Percentiles rank a stretch among this genome's conserved stretches.
These are phyloP conservation scores for Pseudococcus jackbeardsleyi DNA, from an alignment of 2,888 invertebrate genomes.

Conservation along the genomic window DNA sequence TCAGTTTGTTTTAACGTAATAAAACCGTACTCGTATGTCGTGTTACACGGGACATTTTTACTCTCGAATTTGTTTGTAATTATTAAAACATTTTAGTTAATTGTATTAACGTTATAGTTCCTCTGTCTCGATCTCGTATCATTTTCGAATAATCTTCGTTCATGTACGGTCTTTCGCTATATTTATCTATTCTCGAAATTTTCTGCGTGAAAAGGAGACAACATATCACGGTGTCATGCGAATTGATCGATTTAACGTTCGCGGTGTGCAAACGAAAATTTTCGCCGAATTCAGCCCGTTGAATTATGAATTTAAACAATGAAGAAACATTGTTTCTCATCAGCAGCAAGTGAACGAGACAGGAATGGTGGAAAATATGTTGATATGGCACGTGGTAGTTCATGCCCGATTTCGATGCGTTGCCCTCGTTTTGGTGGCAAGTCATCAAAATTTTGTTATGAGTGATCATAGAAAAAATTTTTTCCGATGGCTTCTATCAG, in stretches of 20 bases:
- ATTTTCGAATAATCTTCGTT: slow-evolving; percentile 11
- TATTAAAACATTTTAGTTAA: slow-evolving; percentile 44
- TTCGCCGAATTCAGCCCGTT: background rate
- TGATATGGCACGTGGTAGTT: slow-evolving; percentile 65
- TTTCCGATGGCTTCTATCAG: slow-evolving; percentile 67
- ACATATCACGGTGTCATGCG: background rate
- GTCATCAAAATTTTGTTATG: slow-evolving; percentile 66
- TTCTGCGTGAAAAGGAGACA: background rate
- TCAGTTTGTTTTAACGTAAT: slow-evolving; percentile 38
- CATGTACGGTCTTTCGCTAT: background rate
- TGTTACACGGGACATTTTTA: slow-evolving; percentile 30
- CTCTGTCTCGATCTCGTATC: background rate
- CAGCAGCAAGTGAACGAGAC: slow-evolving; percentile 61
- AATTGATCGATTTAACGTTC: slow-evolving; percentile 14
- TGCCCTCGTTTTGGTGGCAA: slow-evolving; percentile 64
- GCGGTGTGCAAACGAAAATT: background rate
- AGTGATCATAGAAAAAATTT: slow-evolving; percentile 67
- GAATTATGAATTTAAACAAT: slow-evolving; percentile 60
- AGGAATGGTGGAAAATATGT: slow-evolving; percentile 65
- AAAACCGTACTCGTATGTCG: slow-evolving; percentile 11
- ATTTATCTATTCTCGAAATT: background rate
- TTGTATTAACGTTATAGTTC: background rate
- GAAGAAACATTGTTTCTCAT: slow-evolving; percentile 47
- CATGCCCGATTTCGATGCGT: slow-evolving; percentile 65
- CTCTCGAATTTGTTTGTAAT: background rate